Percentiles rank a stretch among this genome's conserved stretches.
phyloP scores from a whole-genome alignment of 2,113 vertebrate genomes.

The Amphilophus citrinellus region DNA sequence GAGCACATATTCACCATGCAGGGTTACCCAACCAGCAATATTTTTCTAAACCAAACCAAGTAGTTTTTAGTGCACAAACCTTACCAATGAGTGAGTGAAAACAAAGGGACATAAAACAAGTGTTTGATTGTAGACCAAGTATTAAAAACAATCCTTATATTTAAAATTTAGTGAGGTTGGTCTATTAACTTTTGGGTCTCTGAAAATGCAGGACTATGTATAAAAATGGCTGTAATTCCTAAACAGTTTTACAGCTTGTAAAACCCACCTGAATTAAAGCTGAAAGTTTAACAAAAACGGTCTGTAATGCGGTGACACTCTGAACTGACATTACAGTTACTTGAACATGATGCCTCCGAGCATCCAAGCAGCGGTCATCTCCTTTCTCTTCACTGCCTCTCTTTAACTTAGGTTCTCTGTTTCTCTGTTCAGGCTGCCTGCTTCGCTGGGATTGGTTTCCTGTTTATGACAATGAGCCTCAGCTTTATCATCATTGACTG shows the following conservation, averaged over 20 bases:
- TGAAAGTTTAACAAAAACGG: background rate
- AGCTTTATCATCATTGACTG: conserved; percentile 98
- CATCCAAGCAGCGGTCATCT: no score
- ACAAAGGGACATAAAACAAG: no score
- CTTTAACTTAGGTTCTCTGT: background rate
- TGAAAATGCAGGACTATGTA: background rate
- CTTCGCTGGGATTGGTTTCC: conserved; percentile 91
- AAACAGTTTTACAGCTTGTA: no score
- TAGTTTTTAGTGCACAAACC: no score
- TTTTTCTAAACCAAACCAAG: no score
- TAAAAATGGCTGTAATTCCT: background rate
- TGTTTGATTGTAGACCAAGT: background rate
- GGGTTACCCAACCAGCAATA: no score
- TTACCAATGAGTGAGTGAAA: no score
- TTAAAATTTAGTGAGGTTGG: background rate
- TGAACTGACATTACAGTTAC: background rate
- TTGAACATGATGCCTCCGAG: background rate
- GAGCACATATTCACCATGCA: no score
- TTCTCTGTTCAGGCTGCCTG: conserved; percentile 86
- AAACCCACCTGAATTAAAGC: background rate
- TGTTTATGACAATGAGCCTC: conserved; percentile 98
- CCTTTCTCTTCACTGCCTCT: background rate
- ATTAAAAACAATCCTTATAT: background rate
- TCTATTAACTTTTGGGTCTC: background rate
- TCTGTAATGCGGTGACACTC: background rate